These are phyloP conservation scores for Polia nebulosa DNA, from an alignment of 2,888 invertebrate genomes.

Conservation along the genomic window DNA sequence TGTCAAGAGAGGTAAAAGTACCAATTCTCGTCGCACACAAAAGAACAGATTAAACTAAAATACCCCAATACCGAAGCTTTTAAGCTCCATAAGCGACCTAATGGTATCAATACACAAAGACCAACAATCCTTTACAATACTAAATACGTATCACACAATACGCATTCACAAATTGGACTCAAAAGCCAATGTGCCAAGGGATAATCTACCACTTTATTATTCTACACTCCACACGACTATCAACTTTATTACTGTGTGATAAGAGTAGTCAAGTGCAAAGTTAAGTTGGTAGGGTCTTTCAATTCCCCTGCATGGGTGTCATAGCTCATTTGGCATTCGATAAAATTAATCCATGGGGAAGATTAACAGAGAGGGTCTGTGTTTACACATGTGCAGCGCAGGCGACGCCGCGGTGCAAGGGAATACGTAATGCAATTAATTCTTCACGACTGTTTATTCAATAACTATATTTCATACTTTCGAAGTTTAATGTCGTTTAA, in stretches of 20 bases:
- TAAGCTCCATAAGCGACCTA: conserved; percentile 64
- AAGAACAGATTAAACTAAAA: conserved; percentile 45
- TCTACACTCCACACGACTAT: conserved; percentile 51
- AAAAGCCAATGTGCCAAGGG: conserved; percentile 82
- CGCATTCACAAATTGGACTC: conserved; percentile 89
- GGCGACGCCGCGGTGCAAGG: conserved; percentile 52
- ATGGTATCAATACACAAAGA: conserved; percentile 68
- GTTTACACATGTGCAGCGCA: conserved; percentile 83
- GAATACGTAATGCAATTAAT: conserved; percentile 85
- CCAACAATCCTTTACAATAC: conserved; percentile 71
- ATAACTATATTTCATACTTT: conserved; percentile 77
- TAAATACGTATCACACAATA: conserved; percentile 83
- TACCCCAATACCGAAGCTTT: conserved; percentile 57
- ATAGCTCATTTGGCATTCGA: conserved; percentile 90
- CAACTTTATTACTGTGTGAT: conserved; percentile 67
- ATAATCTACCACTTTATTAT: conserved; percentile 44
- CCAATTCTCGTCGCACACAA: conserved; percentile 40
- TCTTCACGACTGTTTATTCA: conserved; percentile 78
- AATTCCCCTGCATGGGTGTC: conserved; percentile 82
- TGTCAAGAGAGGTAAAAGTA: conserved; percentile 36
- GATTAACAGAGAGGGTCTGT: conserved; percentile 81
- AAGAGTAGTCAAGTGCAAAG: conserved; percentile 63
- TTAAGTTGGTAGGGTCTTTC: conserved; percentile 72
- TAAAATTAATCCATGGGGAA: conserved; percentile 88
- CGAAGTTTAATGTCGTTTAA: conserved; percentile 70